Evolutionary conservation across 2,888 invertebrate genomes (phyloP).

Genomic region (Aphrophora alni): DNA sequence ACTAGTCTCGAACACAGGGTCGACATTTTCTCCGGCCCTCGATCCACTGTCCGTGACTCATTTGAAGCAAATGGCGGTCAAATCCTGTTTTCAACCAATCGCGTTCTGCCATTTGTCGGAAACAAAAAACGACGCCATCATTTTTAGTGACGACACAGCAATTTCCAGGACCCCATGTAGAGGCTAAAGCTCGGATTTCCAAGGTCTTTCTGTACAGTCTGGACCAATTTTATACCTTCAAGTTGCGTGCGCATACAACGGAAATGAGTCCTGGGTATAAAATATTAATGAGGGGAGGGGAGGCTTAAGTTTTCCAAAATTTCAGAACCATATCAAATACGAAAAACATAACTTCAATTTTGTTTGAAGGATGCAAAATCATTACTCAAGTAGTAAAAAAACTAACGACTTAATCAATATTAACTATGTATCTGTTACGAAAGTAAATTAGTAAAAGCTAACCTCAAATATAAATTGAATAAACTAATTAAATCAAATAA

Average conservation of each 20-base stretch:
- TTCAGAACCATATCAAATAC: background rate
- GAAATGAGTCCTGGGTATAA: conserved; percentile 11
- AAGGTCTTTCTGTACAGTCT: conserved; percentile 51
- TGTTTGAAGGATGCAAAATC: too few relatives aligned
- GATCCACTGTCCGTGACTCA: conserved; percentile 70
- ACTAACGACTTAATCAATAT: too few relatives aligned
- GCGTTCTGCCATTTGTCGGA: conserved; percentile 53
- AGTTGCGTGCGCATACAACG: conserved; percentile 37
- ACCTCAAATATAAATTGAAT: background rate
- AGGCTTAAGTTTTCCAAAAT: background rate
- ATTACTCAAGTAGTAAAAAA: too few relatives aligned
- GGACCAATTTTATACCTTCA: conserved; percentile 39
- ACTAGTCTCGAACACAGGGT: conserved; percentile 66
- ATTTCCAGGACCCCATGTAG: conserved; percentile 40
- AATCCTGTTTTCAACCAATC: conserved; percentile 57
- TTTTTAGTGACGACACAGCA: conserved; percentile 57
- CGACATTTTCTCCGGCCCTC: conserved; percentile 63
- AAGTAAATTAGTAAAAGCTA: background rate
- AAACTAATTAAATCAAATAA: background rate
- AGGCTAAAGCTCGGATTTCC: conserved; percentile 49
- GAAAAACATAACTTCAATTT: background rate
- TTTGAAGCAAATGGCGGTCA: conserved; percentile 70
- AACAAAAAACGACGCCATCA: conserved; percentile 57
- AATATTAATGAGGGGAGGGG: background rate
- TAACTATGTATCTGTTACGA: too few relatives aligned